Percentiles rank a stretch among this genome's conserved stretches.
phyloP scores from a whole-genome alignment of 1,140 invertebrate species.

The Megalopta genalis region DNA sequence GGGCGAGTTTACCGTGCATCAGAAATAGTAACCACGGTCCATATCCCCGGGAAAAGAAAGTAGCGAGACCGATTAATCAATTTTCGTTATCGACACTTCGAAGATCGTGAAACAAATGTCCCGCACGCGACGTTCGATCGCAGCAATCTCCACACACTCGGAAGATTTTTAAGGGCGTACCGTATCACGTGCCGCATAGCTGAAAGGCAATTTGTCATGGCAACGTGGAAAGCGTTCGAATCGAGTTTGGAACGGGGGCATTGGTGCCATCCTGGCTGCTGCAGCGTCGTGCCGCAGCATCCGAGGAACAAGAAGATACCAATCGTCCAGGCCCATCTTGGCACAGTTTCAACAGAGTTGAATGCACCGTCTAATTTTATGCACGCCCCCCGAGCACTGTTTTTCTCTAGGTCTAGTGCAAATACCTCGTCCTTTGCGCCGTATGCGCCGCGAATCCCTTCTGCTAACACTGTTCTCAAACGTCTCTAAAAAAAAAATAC shows the following conservation, averaged over 20 bases:
- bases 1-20: too few relatives aligned
- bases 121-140: too few relatives aligned
- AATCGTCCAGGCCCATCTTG: slow-evolving; percentile 53
- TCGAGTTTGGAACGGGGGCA: slow-evolving; percentile 64
- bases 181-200: slow-evolving; percentile 38
- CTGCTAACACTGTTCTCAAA: not conserved
- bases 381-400: slow-evolving; percentile 45
- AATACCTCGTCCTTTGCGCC: slow-evolving; percentile 44
- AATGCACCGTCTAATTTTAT: slow-evolving; percentile 71
- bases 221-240: slow-evolving; percentile 45
- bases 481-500: not conserved
- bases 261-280: slow-evolving; percentile 60
- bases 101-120: too few relatives aligned
- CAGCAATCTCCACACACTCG: not conserved
- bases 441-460: not conserved
- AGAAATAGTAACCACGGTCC: too few relatives aligned
- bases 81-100: too few relatives aligned
- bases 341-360: slow-evolving; percentile 65
- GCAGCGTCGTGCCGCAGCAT: slow-evolving; percentile 53
- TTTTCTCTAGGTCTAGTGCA: slow-evolving; percentile 70
- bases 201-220: slow-evolving; percentile 52
- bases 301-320: slow-evolving; percentile 41
- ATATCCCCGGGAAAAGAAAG: too few relatives aligned
- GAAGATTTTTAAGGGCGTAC: slow-evolving; percentile 29
- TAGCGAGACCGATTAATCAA: too few relatives aligned